Conservation (phyloP, 2,888 invertebrate species). For the Melieria omissa region DNA sequence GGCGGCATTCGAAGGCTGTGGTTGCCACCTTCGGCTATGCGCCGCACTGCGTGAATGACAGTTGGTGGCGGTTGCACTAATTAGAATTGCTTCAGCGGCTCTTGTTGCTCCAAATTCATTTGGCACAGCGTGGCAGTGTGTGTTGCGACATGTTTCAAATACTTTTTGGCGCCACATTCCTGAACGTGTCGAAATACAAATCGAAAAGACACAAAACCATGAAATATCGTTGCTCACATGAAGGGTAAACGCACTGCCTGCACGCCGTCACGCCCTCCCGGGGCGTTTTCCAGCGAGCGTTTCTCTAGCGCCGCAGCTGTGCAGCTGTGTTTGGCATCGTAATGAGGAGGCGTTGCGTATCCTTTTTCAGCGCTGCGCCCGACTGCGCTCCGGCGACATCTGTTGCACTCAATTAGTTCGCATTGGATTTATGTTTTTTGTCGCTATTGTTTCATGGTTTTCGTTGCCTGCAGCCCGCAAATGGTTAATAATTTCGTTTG, state of each 20-base stretch:
- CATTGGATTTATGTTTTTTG: background rate
- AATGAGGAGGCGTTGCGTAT: conserved; percentile 40
- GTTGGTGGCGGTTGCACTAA: conserved; percentile 1
- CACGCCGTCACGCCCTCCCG: no score
- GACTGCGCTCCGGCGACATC: background rate
- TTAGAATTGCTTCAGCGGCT: conserved; percentile 26
- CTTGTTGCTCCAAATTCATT: conserved; percentile 32
- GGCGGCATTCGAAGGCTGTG: conserved; percentile 6
- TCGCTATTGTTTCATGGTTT: no score
- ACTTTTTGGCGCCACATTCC: background rate
- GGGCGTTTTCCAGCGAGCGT: no score
- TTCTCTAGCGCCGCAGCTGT: background rate
- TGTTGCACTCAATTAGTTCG: conserved; percentile 13
- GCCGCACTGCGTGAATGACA: background rate
- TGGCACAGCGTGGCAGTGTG: conserved; percentile 26
- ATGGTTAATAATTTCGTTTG: no score
- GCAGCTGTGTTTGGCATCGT: conserved; percentile 34
- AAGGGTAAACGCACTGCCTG: no score
- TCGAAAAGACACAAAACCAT: background rate
- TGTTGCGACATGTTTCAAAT: conserved; percentile 32
- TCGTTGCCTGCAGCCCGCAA: no score
- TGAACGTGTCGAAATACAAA: no score
- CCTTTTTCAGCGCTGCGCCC: conserved; percentile 19
- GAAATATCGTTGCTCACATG: no score
- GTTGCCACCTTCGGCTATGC: conserved; percentile 20